Evolutionary conservation across 2,113 vertebrate species (phyloP), one percentile per base, ranked within the genome.

Genomic region (Pica pica): DNA sequence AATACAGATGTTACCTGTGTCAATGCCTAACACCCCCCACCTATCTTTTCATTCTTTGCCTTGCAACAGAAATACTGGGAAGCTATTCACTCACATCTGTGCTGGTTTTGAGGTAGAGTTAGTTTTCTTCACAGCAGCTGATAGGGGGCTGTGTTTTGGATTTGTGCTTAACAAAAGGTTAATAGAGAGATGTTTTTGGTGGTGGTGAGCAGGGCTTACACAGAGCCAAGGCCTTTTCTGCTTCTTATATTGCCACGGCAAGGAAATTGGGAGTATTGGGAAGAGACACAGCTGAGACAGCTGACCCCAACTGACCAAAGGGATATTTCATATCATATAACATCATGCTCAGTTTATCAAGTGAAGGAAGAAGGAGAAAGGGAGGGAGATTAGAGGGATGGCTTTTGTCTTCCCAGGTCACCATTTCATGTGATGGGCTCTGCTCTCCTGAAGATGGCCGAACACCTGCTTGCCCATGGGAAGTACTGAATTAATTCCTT

Each of bases 171-270:
- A 41, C 23, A 89, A 2, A 39, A 23, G 23, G 11, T 8, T 68
- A 70, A 63, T 14, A 56, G 0, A 37, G 42, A 77, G 41, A 49
- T 42, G 8, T 26, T 55, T 76, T 28, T 28, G 35, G 33, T 42
- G 33, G 19, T 49, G 64, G 18, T 24, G 18, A 56, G 42, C 56
- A 70, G 56, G 19, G 10, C 13, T 70, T 37, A 24, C 18, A 28
- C 18, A 44, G 27, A 70, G 37, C 22, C 49, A 70, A 63, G 35
- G 35, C 27, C 31, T 77, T 56, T 77, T 70, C 56, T 50, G 27
- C 9, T 49, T 23, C 42, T 55, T 49, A 22, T 42, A 27, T 9
- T 23, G 35, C 18, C 56, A 63, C 0, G 1, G 35, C 0, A 0
- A 83, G 31, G 22, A 64, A 57, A 31, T 4, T 42, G 9, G 22